phyloP scores from a whole-genome alignment of 2,888 invertebrate species.

The Orthosia gracilis region DNA sequence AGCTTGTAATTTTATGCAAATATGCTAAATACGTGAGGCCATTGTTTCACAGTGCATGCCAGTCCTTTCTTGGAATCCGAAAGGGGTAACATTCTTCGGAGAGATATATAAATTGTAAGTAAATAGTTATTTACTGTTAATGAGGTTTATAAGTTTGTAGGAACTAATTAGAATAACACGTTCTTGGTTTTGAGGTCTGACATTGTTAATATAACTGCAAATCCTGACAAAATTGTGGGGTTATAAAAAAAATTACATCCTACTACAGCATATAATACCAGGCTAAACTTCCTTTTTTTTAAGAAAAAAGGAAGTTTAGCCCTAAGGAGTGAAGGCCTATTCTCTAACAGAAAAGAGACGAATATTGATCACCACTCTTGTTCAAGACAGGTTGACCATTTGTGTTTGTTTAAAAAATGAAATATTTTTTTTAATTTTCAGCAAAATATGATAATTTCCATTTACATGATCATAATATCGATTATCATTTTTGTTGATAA shows the following conservation, averaged over 20 bases:
- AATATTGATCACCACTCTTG: too few relatives aligned
- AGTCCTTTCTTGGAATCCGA: conserved; percentile 63
- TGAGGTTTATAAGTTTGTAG: conserved; percentile 16
- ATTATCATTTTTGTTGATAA: background rate
- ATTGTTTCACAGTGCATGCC: conserved; percentile 52
- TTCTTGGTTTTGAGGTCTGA: background rate
- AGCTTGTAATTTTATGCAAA: conserved; percentile 76
- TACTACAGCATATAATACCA: too few relatives aligned
- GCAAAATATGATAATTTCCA: conserved; percentile 31
- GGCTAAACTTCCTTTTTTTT: too few relatives aligned
- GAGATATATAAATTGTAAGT: conserved; percentile 32
- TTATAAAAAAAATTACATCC: background rate
- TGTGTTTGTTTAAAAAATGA: too few relatives aligned
- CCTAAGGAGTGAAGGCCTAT: too few relatives aligned
- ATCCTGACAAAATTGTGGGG: background rate
- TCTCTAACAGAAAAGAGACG: too few relatives aligned
- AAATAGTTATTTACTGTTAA: conserved; percentile 6
- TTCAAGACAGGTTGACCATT: too few relatives aligned
- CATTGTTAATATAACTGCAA: background rate
- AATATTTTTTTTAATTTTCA: conserved; percentile 9
- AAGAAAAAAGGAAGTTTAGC: too few relatives aligned
- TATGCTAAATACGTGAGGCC: conserved; percentile 66
- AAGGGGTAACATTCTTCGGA: conserved; percentile 46
- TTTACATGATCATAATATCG: conserved; percentile 14
- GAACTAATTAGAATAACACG: background rate